Base-by-base conservation (phyloP, 2,888 invertebrate species). In the Agriotes lineatus region DNA sequence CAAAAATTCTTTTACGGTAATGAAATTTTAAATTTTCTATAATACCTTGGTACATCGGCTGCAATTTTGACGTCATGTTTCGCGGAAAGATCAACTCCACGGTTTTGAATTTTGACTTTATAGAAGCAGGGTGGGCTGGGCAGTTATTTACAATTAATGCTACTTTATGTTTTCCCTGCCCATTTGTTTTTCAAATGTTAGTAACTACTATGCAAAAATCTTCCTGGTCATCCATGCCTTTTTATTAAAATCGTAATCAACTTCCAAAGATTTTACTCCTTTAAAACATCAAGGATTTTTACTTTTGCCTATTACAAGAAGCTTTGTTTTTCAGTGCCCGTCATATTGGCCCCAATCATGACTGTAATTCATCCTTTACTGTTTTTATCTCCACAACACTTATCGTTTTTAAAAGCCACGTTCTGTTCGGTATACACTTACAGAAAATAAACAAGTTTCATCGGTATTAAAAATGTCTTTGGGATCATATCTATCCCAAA, bases 351-450 rank as follows among this genome's bases (percentile, higher is more conserved):
- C 19, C 75, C 75, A 61, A 81, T 71, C 70, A 72, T 25, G n/a
- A 56, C 39, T 6, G 57, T 64, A 5, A 63, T 25, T 42, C 79
- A 71, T 35, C 77, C 75, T 71, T 81, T 81, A 45, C 79, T 80
- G 57, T 79, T 67, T 74, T 82, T 82, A 45, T 81, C 80, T 16
- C 79, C 79, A 14, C 67, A 70, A 63, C 81, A 82, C 64, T 79
- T 74, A 67, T 79, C 75, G 19, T 71, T 61, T 75, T 77, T 76
- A 58, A 78, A 77, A 52, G 63, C 71, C 14, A 39, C 16, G 39
- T 39, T 39, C 14, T 76, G 58, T 79, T 74, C 4, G 77, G 76
- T 2, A 75, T 56, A 62, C 71, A 69, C 56, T 74, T 74, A 63
- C n/a, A n/a, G 66, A 78, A 70, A 74, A 78, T 20, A 80, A 59